Percentiles rank a stretch among this genome's conserved stretches.
These are phyloP conservation scores for Neolamprologus tretocephalus DNA, from an alignment of 2,113 vertebrate genomes.

Conservation along the genomic window DNA sequence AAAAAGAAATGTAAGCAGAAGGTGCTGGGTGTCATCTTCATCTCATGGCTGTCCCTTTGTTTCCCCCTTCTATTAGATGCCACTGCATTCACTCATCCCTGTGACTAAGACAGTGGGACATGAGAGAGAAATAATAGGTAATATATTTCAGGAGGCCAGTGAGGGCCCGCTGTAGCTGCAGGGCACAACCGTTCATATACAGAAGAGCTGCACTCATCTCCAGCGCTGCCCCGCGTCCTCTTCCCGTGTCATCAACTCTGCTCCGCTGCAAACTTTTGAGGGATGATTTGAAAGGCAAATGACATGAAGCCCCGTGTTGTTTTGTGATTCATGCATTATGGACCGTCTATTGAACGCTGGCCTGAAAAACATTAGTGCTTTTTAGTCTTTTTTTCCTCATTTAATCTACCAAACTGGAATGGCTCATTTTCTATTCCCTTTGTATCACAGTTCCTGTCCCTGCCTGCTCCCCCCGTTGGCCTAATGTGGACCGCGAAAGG, in stretches of 20 bases:
- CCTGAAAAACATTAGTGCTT: neutral
- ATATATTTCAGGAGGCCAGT: constrained; percentile 47
- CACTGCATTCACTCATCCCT: constrained; percentile 18
- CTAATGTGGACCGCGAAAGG: neutral
- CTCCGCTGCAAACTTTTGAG: neutral
- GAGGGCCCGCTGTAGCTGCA: constrained; percentile 9
- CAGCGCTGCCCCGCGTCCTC: neutral
- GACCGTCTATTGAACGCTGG: neutral
- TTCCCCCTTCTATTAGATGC: constrained; percentile 33
- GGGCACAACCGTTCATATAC: constrained; percentile 27
- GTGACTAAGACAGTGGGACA: constrained; percentile 26
- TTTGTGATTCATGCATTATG: neutral
- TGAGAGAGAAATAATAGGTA: constrained; percentile 30
- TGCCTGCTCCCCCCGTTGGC: neutral
- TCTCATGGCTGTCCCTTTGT: neutral
- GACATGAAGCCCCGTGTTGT: constrained; percentile 2
- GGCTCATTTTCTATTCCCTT: neutral
- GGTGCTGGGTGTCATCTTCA: constrained; percentile 22
- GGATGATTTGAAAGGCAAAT: constrained; percentile 52
- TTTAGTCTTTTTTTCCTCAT: neutral
- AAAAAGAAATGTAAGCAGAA: neutral
- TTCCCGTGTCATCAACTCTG: constrained; percentile 27
- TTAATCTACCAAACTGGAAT: neutral
- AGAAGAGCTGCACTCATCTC: constrained; percentile 30
- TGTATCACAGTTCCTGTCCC: neutral